Percentiles rank a stretch among this genome's conserved stretches.
Evolutionary conservation across 2,113 vertebrate species (phyloP).

Genomic region (Perognathus longimembris): DNA sequence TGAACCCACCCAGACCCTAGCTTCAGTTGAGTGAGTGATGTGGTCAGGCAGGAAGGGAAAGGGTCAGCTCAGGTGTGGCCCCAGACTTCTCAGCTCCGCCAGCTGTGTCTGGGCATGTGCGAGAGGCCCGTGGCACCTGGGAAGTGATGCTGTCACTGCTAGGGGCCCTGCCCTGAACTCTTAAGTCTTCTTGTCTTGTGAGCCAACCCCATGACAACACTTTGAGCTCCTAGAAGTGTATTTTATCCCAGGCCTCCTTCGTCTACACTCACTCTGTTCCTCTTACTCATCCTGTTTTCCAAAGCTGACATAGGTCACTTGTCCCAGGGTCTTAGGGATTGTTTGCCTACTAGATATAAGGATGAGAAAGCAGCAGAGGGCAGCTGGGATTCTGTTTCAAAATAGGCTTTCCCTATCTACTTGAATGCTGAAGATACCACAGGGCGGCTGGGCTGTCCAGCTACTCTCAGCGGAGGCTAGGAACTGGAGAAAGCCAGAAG

Average conservation of each 20-base stretch:
- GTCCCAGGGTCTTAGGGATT: not conserved
- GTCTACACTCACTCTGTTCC: not conserved
- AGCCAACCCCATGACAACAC: not conserved
- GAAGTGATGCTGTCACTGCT: not conserved
- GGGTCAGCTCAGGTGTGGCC: not conserved
- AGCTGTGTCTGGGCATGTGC: not conserved
- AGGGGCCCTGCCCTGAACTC: not conserved
- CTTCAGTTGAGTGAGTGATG: not conserved
- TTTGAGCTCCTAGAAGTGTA: not conserved
- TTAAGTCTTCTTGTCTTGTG: not conserved
- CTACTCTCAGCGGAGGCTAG: not conserved
- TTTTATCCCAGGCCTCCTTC: not conserved
- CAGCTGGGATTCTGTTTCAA: constrained; percentile 2
- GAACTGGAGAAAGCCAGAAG: constrained; percentile 10
- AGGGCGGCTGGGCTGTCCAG: not conserved
- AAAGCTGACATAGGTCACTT: not conserved
- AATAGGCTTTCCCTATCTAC: not conserved
- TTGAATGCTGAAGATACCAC: not conserved
- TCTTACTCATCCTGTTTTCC: not conserved
- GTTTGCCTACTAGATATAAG: not conserved
- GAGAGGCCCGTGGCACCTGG: not conserved
- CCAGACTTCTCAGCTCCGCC: not conserved
- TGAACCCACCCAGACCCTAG: not conserved
- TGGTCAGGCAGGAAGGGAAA: not conserved
- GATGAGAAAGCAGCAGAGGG: not conserved